Evolutionary conservation across 2,113 vertebrate species (phyloP).

Genomic region (Takifugu bimaculatus): DNA sequence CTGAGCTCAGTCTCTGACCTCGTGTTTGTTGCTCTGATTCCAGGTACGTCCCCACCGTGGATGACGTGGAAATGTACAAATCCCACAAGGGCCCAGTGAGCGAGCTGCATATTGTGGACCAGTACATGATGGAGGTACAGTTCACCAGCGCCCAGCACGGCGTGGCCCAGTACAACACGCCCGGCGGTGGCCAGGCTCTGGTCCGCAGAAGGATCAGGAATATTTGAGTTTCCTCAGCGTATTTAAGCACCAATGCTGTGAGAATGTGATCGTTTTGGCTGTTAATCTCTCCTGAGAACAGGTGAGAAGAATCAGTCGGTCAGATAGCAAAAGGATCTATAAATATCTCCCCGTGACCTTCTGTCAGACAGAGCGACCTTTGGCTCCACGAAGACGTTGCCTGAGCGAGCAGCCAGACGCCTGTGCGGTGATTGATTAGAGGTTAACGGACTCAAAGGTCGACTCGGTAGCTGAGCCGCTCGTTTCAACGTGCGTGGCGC

Average conservation of each 20-base stretch:
- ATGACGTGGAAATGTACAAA: constrained; percentile 82
- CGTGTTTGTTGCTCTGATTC: not conserved
- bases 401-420: constrained; percentile 26
- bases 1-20: not conserved
- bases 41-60: constrained; percentile 82
- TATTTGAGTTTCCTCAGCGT: too few relatives aligned
- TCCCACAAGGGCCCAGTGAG: constrained; percentile 72
- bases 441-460: constrained; percentile 55
- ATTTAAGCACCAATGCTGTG: not conserved
- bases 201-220: too few relatives aligned
- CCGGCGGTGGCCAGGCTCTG: too few relatives aligned
- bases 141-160: too few relatives aligned
- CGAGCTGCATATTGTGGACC: constrained; percentile 85
- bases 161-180: too few relatives aligned
- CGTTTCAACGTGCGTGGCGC: constrained; percentile 35
- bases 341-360: constrained; percentile 19
- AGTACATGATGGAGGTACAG: constrained; percentile 86
- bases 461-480: constrained; percentile 53
- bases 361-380: constrained; percentile 35
- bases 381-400: constrained; percentile 28
- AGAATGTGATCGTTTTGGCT: not conserved
- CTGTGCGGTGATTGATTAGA: constrained; percentile 55
- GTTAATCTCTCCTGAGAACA: too few relatives aligned
- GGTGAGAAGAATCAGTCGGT: too few relatives aligned
- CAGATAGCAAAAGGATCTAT: not conserved